Conservation (phyloP, 1,140 invertebrate genomes). For the Cyrtorhinus lividipennis region DNA sequence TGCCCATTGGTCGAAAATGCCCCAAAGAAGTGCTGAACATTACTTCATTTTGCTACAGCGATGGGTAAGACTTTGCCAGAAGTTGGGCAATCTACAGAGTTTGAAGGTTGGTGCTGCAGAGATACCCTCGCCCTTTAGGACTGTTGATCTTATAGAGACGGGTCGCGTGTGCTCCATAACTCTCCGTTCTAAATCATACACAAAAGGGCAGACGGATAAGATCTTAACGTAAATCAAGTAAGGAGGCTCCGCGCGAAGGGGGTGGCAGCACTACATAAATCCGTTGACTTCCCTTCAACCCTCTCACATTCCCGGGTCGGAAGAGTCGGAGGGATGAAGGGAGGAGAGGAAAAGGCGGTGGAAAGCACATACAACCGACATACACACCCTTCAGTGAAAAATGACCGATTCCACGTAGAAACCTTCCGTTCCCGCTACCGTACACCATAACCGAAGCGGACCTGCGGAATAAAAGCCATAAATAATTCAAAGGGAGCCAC, state of each 20-base stretch:
- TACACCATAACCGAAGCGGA: constrained; percentile 4
- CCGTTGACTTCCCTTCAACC: background rate
- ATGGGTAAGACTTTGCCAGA: too few species aligned
- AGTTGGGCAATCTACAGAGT: too few species aligned
- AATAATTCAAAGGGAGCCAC: constrained; percentile 7
- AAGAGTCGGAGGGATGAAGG: too few species aligned
- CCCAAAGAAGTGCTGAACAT: too few species aligned
- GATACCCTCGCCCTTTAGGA: too few species aligned
- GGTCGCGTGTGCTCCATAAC: constrained; percentile 3
- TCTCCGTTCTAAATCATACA: constrained; percentile 6
- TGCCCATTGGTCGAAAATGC: too few species aligned
- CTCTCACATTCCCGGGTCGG: background rate
- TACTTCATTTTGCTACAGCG: too few species aligned
- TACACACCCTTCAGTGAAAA: constrained; percentile 5
- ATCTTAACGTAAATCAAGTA: constrained; percentile 8
- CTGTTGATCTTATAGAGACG: constrained; percentile 9
- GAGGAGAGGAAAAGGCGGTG: too few species aligned
- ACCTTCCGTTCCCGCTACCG: background rate
- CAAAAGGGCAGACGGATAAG: constrained; percentile 7
- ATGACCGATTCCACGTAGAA: constrained; percentile 1
- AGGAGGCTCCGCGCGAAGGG: background rate
- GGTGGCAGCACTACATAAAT: background rate
- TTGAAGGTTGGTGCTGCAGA: too few species aligned
- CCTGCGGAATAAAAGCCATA: constrained; percentile 7
- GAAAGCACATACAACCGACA: constrained; percentile 7